Conservation (phyloP, 2,888 invertebrate genomes). For the Epistrophella euchroma region DNA sequence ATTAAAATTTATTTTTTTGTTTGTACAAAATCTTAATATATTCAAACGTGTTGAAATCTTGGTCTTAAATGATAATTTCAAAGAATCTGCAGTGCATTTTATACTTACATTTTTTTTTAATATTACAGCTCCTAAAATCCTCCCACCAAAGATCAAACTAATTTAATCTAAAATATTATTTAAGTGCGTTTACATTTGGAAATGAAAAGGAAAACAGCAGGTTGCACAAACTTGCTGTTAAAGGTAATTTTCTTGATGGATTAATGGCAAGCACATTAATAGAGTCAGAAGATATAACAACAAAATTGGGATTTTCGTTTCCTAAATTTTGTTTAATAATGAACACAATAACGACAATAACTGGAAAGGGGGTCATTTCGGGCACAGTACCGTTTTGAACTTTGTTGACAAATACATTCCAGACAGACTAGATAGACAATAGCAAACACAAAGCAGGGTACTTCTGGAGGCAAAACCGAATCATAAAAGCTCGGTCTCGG, state of each 20-base stretch:
- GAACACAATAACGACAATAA: too few species aligned
- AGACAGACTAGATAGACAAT: too few species aligned
- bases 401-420: too few species aligned
- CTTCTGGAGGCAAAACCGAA: too few species aligned
- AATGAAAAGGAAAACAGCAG: not conserved
- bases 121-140: not conserved
- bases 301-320: too few species aligned
- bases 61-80: slow-evolving; percentile 61
- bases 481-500: too few species aligned
- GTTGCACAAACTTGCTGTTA: not conserved
- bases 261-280: too few species aligned
- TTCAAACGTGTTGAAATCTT: slow-evolving; percentile 39
- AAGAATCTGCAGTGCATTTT: slow-evolving; percentile 55
- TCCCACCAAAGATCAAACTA: not conserved
- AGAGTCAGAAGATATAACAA: too few species aligned
- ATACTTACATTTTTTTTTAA: slow-evolving; percentile 37
- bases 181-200: not conserved
- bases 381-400: too few species aligned
- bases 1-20: not conserved
- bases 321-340: too few species aligned
- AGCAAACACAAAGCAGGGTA: too few species aligned
- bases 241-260: not conserved
- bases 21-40: not conserved
- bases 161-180: not conserved
- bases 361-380: too few species aligned